These are phyloP conservation scores for Gavialis gangeticus DNA, from an alignment of 2,113 vertebrate genomes.

Conservation along the genomic window DNA sequence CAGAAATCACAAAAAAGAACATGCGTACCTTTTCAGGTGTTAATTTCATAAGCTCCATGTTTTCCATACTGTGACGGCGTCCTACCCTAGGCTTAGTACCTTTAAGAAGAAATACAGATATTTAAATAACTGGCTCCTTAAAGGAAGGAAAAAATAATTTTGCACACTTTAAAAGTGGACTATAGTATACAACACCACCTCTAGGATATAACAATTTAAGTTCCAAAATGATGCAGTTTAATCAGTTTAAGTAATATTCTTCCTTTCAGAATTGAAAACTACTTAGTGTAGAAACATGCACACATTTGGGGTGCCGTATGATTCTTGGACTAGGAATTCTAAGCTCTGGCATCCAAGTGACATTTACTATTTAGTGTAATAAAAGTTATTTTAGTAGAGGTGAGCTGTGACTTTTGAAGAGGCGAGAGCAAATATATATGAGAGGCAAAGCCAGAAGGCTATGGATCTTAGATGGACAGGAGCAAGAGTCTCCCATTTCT, in stretches of 20 bases:
- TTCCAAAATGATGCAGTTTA: not conserved
- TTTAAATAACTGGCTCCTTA: not conserved
- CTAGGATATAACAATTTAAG: not conserved
- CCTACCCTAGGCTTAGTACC: constrained; percentile 86
- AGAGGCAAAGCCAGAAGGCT: not conserved
- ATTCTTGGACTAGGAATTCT: constrained; percentile 12
- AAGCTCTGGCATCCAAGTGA: constrained; percentile 19
- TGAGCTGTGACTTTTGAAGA: not conserved
- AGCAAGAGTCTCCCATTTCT: not conserved
- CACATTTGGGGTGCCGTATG: not conserved
- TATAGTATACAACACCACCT: not conserved
- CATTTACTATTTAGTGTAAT: not conserved
- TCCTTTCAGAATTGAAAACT: not conserved
- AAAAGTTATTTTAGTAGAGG: not conserved
- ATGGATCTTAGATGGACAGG: not conserved
- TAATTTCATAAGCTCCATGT: constrained; percentile 96
- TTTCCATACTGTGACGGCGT: constrained; percentile 96
- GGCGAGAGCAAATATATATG: not conserved
- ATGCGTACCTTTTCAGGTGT: constrained; percentile 92
- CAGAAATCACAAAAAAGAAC: constrained; percentile 21
- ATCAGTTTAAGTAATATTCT: not conserved
- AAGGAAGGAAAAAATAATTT: not conserved
- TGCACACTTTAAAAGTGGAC: not conserved
- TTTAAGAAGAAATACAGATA: constrained; percentile 61
- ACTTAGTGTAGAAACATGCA: not conserved